phyloP scores from a whole-genome alignment of 2,888 invertebrate species.

The Oxycera nigricornis region DNA sequence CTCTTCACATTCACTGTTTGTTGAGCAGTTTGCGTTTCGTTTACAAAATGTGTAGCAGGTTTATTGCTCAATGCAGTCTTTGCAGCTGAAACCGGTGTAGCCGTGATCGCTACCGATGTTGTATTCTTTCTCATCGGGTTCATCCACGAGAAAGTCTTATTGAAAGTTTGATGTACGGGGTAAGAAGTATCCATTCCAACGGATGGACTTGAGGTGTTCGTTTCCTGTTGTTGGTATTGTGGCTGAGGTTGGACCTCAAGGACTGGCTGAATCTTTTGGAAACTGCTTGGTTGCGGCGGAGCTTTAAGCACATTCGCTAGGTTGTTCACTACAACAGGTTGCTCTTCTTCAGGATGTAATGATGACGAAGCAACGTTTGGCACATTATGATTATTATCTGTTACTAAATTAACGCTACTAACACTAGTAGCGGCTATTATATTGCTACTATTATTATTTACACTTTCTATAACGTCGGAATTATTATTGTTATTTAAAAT shows the following conservation, averaged over 20 bases:
- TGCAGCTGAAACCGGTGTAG: slow-evolving; percentile 61
- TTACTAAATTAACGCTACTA: slow-evolving; percentile 13
- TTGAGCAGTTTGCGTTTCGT: slow-evolving; percentile 60
- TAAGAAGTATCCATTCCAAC: neutral
- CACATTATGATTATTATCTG: slow-evolving; percentile 40
- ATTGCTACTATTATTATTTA: slow-evolving; percentile 25
- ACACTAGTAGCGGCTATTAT: neutral
- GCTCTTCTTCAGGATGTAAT: slow-evolving; percentile 22
- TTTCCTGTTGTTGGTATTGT: neutral
- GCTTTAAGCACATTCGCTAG: neutral
- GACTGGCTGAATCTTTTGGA: slow-evolving; percentile 40
- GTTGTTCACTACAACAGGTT: neutral
- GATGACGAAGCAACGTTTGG: slow-evolving; percentile 35
- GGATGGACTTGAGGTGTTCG: neutral
- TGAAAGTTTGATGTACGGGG: slow-evolving; percentile 41
- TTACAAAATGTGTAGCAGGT: slow-evolving; percentile 60
- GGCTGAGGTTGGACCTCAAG: slow-evolving; percentile 32
- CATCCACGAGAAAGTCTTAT: slow-evolving; percentile 62
- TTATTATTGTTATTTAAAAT: slow-evolving; percentile 17
- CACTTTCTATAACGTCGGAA: slow-evolving; percentile 7
- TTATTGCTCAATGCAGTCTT: slow-evolving; percentile 60
- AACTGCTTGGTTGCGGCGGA: slow-evolving; percentile 36
- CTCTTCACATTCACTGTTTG: slow-evolving; percentile 59
- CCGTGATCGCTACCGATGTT: slow-evolving; percentile 60
- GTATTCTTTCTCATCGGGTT: slow-evolving; percentile 63